A percentile compares a stretch with the other conserved stretches of the same genome.
These are phyloP conservation scores for Bubo blakistoni DNA, from an alignment of 2,113 vertebrate genomes.

Conservation along the genomic window DNA sequence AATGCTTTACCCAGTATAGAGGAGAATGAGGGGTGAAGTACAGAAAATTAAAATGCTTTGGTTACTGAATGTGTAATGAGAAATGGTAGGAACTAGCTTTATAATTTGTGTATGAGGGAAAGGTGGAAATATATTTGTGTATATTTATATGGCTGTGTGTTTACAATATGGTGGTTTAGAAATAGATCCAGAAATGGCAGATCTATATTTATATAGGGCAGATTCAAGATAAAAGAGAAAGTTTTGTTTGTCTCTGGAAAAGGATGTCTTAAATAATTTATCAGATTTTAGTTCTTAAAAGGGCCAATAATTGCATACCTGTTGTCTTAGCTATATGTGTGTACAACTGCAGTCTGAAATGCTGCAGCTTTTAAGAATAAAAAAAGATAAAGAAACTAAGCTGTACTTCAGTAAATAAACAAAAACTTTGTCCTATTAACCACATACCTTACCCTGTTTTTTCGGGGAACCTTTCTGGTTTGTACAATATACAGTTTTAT, in stretches of 20 bases:
- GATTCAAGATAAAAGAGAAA: neutral
- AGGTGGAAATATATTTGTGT: neutral
- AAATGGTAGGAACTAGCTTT: neutral
- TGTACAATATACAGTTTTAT: neutral
- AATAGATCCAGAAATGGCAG: neutral
- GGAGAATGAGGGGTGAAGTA: neutral
- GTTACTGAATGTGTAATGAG: neutral
- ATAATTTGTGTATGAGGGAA: neutral
- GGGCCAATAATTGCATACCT: neutral
- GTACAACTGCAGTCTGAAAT: neutral
- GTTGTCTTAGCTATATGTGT: neutral
- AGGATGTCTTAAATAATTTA: neutral
- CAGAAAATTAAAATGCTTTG: neutral
- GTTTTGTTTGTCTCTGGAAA: neutral
- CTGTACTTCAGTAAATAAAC: neutral
- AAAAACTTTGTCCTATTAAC: neutral
- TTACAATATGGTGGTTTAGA: neutral
- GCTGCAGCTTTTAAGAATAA: neutral
- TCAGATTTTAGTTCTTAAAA: neutral
- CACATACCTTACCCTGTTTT: accelerated
- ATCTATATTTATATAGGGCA: neutral
- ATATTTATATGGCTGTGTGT: neutral
- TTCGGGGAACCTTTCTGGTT: neutral
- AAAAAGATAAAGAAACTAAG: neutral
- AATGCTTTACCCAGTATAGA: neutral